phyloP scores from a whole-genome alignment of 1,140 invertebrate genomes.

The Zaprionus tsacasi region DNA sequence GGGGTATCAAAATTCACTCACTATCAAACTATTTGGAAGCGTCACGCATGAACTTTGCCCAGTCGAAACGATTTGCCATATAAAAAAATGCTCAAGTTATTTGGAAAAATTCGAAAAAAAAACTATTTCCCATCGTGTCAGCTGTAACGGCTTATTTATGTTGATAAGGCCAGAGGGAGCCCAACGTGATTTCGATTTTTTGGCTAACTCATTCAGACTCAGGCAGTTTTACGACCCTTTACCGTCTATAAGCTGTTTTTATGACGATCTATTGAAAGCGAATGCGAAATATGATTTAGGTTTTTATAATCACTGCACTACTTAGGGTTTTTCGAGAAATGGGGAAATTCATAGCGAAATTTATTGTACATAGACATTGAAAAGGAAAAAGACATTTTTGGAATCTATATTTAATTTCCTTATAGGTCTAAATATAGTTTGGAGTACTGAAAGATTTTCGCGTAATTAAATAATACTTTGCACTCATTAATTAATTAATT shows the following conservation, averaged over 20 bases:
- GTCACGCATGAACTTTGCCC: background rate
- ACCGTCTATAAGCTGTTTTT: background rate
- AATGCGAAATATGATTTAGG: background rate
- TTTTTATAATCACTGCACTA: background rate
- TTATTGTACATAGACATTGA: no score
- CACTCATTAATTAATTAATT: background rate
- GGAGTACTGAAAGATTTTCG: background rate
- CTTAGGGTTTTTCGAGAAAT: background rate
- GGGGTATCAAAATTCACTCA: constrained; percentile 3
- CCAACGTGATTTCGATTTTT: constrained; percentile 1
- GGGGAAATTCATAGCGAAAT: background rate
- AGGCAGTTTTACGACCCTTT: background rate
- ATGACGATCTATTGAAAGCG: background rate
- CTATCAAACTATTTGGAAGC: background rate
- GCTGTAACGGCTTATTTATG: background rate
- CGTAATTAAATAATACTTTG: no score
- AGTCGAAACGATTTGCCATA: background rate
- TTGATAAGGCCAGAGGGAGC: background rate
- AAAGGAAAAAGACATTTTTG: no score
- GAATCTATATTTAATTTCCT: no score
- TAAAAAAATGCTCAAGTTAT: background rate
- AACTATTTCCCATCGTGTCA: background rate
- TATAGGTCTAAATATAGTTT: background rate
- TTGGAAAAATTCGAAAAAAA: background rate
- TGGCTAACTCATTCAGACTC: background rate